phyloP scores from a whole-genome alignment of 2,888 invertebrate species.

The Agrochola circellaris region DNA sequence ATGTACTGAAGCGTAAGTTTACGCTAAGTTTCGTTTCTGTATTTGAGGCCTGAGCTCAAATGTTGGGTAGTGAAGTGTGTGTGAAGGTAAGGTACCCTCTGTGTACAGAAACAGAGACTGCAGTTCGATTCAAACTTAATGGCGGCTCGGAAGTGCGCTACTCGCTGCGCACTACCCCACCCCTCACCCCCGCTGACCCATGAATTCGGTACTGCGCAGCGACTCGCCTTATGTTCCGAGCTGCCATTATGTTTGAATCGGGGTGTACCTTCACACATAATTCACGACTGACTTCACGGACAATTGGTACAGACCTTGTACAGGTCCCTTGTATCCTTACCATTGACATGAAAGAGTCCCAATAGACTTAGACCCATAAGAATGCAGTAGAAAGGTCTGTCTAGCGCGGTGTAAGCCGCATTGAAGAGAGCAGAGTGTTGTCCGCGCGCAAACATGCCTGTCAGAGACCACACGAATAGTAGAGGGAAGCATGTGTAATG shows the following conservation, averaged over 20 bases:
- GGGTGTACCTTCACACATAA: no score
- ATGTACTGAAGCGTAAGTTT: not conserved
- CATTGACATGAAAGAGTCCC: constrained; percentile 50
- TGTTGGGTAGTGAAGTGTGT: not conserved
- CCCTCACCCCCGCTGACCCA: no score
- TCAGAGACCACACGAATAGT: constrained; percentile 43
- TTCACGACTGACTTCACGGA: no score
- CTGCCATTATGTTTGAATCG: no score
- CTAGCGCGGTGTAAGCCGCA: constrained; percentile 52
- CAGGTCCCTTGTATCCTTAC: constrained; percentile 38
- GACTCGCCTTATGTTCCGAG: no score
- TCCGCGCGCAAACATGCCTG: constrained; percentile 35
- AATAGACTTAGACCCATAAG: constrained; percentile 40
- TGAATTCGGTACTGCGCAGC: no score
- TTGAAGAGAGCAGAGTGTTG: constrained; percentile 39
- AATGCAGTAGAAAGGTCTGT: constrained; percentile 53
- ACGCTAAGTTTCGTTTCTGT: not conserved
- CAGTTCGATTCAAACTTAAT: no score
- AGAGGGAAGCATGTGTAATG: constrained; percentile 37
- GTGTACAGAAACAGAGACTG: no score
- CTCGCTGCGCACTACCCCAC: no score
- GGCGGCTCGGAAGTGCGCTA: no score
- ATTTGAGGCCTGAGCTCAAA: not conserved
- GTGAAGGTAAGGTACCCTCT: not conserved
- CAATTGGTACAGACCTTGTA: no score